A percentile compares a stretch with the other conserved stretches of the same genome.
Evolutionary conservation across 2,797 vertebrate species (phyloP).

Genomic region (Lateolabrax maculatus): DNA sequence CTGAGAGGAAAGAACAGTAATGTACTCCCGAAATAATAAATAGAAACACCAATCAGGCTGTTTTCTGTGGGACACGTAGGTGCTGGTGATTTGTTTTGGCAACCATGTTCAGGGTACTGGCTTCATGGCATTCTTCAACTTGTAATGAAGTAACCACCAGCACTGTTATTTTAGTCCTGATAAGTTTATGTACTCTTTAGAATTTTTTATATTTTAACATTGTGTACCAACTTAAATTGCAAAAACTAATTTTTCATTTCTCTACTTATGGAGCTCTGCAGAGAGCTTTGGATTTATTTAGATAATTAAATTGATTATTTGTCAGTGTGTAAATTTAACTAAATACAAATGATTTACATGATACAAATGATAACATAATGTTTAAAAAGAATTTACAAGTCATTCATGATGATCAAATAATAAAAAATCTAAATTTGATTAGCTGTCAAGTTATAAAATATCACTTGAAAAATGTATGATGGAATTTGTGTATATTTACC

Average conservation of each 20-base stretch:
- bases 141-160: neutral
- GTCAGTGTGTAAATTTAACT: neutral
- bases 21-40: too few species aligned
- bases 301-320: too few species aligned
- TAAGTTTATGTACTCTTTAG: neutral
- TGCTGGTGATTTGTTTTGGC: constrained; percentile 5
- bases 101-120: neutral
- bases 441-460: neutral
- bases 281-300: too few species aligned
- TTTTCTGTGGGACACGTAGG: neutral
- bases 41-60: neutral
- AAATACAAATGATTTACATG: neutral
- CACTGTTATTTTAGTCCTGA: too few species aligned
- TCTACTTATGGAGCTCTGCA: too few species aligned
- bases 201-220: too few species aligned
- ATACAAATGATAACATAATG: too few species aligned
- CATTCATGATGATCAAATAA: too few species aligned
- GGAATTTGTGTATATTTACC: neutral
- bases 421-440: too few species aligned
- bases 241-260: too few species aligned
- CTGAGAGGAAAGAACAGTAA: neutral
- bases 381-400: too few species aligned
- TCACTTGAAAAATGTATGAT: neutral
- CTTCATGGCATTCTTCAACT: neutral
- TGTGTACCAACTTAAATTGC: too few species aligned